Evolutionary conservation across 2,113 vertebrate genomes (phyloP).

Genomic region (Plotosus lineatus): DNA sequence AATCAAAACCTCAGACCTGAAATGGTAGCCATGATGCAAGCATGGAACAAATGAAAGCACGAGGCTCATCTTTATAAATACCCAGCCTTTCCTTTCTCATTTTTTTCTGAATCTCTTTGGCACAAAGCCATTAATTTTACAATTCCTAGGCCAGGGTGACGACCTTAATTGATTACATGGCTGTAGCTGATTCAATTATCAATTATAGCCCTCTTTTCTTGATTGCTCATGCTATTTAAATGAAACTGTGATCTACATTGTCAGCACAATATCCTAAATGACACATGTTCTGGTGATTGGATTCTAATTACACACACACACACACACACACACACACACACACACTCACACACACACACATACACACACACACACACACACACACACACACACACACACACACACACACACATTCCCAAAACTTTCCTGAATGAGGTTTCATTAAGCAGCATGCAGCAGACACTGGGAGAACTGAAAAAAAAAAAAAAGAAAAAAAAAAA

Average conservation of each 20-base stretch:
- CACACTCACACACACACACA: background rate
- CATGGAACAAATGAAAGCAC: constrained; percentile 63
- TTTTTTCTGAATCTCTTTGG: constrained; percentile 60
- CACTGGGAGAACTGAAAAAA: background rate
- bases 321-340: background rate
- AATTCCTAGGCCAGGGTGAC: constrained; percentile 62
- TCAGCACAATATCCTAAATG: constrained; percentile 12
- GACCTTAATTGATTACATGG: constrained; percentile 72
- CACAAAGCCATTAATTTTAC: constrained; percentile 74
- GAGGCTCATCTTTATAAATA: constrained; percentile 59
- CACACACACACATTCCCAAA: background rate
- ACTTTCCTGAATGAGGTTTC: background rate
- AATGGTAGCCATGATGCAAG: constrained; percentile 63
- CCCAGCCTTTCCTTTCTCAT: constrained; percentile 54
- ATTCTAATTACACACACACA: background rate
- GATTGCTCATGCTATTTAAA: constrained; percentile 20
- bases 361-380: background rate
- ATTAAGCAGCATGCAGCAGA: background rate
- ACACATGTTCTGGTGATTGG: background rate
- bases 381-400: background rate
- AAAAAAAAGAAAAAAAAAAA: too few species aligned
- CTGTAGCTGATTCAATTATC: constrained; percentile 71
- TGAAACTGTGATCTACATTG: background rate
- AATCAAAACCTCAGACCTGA: constrained; percentile 57
- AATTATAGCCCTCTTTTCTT: constrained; percentile 54